Base-by-base conservation (phyloP, 2,888 invertebrate species). In the Pterobdella sp. region DNA sequence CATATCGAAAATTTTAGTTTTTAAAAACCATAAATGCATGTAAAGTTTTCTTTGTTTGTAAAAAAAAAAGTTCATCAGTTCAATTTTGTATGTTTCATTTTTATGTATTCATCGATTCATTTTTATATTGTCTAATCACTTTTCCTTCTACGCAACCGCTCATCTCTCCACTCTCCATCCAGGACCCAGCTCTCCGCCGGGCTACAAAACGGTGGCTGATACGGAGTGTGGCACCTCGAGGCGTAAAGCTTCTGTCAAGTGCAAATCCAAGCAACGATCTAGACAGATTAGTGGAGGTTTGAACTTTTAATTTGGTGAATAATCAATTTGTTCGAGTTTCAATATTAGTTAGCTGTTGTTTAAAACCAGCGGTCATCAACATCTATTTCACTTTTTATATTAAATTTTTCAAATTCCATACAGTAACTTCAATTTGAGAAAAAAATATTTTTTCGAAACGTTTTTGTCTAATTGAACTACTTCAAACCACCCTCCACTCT, bases 161-260 rank as follows among this genome's bases (percentile, higher is more conserved):
- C 10, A n/a, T 26, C 14, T 64, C 29, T 64, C 26, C 64, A 18
- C 26, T 29, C 26, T 64, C 64, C 14, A 18, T 42, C 1, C 71
- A 71, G 71, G 56, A 63, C 36, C 71, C 42, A 36, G 31, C 1
- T 71, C 71, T 18, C 74, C 74, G 29, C 72, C 74, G 29, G 74
- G 74, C 68, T 74, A 74, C 74, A 66, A 65, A 14, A 37, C 74
- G 1, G 72, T 68, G 60, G 31, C 63, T 63, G 35, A 35, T 18
- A 34, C n/a, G 2, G 35, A 65, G 14, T 18, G 35, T 34, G 32
- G 35, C 29, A 4, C 29, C 32, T 31, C 56, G 35, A 31, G 36
- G 36, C 29, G 71, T 10, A 71, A 71, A 31, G 31, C 63, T 34
- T 71, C 71, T 32, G 22, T 71, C 29, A 71, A 37, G 71, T 35